Evolutionary conservation across 2,888 invertebrate genomes (phyloP).

Genomic region (Andricus quercusramuli): DNA sequence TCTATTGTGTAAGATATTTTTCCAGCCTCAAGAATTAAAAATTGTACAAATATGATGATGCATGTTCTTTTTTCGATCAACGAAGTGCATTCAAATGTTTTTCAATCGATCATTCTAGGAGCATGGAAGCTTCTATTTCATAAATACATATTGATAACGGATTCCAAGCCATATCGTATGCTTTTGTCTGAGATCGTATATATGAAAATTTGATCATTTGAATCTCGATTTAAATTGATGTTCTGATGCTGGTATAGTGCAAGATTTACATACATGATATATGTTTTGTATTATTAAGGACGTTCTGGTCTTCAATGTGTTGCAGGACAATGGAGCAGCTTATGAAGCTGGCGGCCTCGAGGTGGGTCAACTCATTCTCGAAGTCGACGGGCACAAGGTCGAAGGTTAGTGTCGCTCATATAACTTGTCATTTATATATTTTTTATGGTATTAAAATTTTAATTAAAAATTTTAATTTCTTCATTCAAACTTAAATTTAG

Average conservation of each 20-base stretch:
- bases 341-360: slow-evolving; percentile 95
- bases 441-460: not conserved
- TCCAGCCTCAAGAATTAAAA: not conserved
- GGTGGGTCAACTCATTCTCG: slow-evolving; percentile 95
- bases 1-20: not conserved
- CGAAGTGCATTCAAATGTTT: not conserved
- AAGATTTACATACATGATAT: not conserved
- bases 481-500: not conserved
- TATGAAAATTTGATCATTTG: not conserved
- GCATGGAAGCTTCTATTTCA: not conserved
- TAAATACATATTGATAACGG: not conserved
- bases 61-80: not conserved
- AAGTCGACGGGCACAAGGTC: slow-evolving; percentile 89
- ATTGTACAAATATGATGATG: not conserved
- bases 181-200: not conserved
- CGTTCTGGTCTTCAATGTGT: slow-evolving; percentile 28
- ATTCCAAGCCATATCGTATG: not conserved
- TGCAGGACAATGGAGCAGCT: slow-evolving; percentile 96
- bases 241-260: not conserved
- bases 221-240: slow-evolving; percentile 1
- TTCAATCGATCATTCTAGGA: not conserved
- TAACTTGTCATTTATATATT: not conserved
- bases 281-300: not conserved
- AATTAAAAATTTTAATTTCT: not conserved
- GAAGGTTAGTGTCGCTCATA: slow-evolving; percentile 76